Base-by-base conservation (phyloP, 2,113 vertebrate species). In the Daboia siamensis region DNA sequence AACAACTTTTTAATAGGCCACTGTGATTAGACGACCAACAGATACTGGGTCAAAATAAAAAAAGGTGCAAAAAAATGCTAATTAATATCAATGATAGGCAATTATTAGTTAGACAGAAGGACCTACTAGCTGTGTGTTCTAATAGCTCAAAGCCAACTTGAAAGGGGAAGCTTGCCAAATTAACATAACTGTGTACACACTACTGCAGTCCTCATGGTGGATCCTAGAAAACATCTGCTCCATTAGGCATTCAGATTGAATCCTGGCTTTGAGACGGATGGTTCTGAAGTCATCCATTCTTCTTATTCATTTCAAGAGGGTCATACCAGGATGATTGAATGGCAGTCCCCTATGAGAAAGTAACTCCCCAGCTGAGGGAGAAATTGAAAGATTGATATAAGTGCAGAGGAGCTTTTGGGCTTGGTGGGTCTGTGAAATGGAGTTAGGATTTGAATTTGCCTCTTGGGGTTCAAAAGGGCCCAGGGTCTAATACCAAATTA, bases 21-120 rank as follows among this genome's bases (percentile, higher is more conserved):
- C 97, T 97, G 97, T 98, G 98, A 99, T 99, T 98, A 98, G 98
- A 98, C 99, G 99, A 99, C 99, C 98, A 99, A 98, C 98, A 98
- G 98, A 99, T 98, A 99, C 97, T 96, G 96, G 99, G 99, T 99
- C 99, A 99, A 97, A 98, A 98, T 97, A 4, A 97, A 98, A 56
- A 97, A 98, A 98, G 98, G 99, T 99, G 98, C 98, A 98, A 98
- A 99, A 99, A 98, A 99, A 99, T 98, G 98, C 99, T 99, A 99
- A 99, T 99, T 99, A 99, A 99, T 99, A 99, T 99, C 99, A 99
- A 99, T 99, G 99, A 99, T 99, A 98, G 98, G 98, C 99, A 99
- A 99, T 99, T 99, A 99, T 99, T 99, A 99, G 98, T 99, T 98
- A 99, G 99, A 99, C 99, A 99, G 99, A 99, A 98, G 98, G 98